Conservation (phyloP, 2,888 invertebrate species). For the Pseudococcus longispinus region DNA sequence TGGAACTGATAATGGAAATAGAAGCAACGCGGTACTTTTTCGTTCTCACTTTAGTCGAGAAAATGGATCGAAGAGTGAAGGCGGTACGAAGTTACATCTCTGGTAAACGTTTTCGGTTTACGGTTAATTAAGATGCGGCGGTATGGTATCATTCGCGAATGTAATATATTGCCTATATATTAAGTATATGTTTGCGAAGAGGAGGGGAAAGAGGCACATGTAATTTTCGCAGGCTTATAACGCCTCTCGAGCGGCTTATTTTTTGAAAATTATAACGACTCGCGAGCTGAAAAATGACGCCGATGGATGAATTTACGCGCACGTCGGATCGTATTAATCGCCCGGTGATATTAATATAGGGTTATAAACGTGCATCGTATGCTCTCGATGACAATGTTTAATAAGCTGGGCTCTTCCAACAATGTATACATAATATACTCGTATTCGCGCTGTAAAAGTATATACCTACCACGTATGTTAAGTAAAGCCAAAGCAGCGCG, state of each 20-base stretch:
- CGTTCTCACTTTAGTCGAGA: too few relatives aligned
- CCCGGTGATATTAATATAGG: neutral
- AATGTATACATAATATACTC: neutral
- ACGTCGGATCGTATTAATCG: neutral
- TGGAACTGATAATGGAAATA: conserved; percentile 9
- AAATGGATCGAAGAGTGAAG: neutral
- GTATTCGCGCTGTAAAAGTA: neutral
- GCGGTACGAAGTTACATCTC: neutral
- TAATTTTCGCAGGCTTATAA: neutral
- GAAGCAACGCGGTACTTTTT: neutral
- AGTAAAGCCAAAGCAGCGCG: neutral
- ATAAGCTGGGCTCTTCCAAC: neutral
- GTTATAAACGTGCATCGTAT: neutral
- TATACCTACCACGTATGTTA: too few relatives aligned
- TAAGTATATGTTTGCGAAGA: neutral
- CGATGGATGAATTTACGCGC: neutral
- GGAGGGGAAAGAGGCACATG: neutral
- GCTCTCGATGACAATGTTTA: neutral
- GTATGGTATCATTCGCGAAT: neutral
- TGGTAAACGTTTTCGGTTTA: neutral
- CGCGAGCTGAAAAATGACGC: neutral
- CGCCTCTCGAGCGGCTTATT: neutral
- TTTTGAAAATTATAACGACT: neutral
- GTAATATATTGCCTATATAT: neutral
- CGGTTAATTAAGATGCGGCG: neutral